Base-by-base conservation (phyloP, 1,140 invertebrate genomes). In the Neodiprion virginianus region DNA sequence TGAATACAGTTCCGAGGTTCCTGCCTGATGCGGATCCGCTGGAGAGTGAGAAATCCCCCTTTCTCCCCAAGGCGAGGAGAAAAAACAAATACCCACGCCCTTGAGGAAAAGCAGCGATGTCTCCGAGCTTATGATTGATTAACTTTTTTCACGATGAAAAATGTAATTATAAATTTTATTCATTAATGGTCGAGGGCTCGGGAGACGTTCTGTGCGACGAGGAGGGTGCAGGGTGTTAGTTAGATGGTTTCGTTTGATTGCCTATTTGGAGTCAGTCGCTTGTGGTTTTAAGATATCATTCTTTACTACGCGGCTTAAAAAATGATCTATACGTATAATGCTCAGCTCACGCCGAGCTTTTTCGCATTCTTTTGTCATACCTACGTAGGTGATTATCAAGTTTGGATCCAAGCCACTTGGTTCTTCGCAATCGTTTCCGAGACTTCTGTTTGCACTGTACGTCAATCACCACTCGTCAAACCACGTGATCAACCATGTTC, bases 141-240 rank as follows among this genome's bases (percentile, higher is more conserved):
- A 89, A 86, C 85, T 88, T 86, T 86, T 87, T 87, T 83, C 82
- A 79, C 79, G 79, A 76, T 75, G 80, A 85, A 83, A 84, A 88
- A 86, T 83, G 86, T 87, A 89, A 89, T 89, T 89, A 89, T 88
- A 89, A 88, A 88, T 86, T 88, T 89, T 87, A 88, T 89, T 88
- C 88, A 88, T 88, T 89, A 88, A 79, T 75, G 71, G 17, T 69
- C 67, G 67, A 69, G 67, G 67, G 67, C 67, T 21, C 3, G 49
- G 11, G 73, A 21, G 48, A 67, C 14, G 48, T 12, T 48, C 47
- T 10, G 48, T n/a, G 23, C 14, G 47, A 74, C 23, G 8, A 28
- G n/a, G 65, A 28, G 73, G 78, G 49, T 74, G 76, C 77, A 74
- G 28, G 28, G 28, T 40, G 28, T 40, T 40, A 40, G 28, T 40